These are phyloP conservation scores for Eupithecia tripunctaria DNA, from an alignment of 2,888 invertebrate genomes.

Conservation along the genomic window DNA sequence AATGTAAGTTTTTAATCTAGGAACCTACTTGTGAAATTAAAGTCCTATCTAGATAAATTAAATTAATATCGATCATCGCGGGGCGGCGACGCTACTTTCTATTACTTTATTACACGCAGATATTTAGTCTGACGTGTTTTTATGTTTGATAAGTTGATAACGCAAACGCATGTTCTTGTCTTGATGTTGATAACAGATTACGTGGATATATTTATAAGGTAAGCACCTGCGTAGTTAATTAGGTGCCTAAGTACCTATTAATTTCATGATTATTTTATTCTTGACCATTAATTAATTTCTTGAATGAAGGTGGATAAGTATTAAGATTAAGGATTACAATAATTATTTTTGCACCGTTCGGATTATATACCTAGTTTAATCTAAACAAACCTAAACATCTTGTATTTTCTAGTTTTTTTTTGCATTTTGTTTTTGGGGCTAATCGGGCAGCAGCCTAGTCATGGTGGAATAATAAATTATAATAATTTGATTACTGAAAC, in stretches of 20 bases:
- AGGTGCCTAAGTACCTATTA: too few species aligned
- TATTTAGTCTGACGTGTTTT: conserved; percentile 6
- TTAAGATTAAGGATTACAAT: too few species aligned
- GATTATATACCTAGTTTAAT: too few species aligned
- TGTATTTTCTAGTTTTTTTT: too few species aligned
- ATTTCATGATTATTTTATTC: too few species aligned
- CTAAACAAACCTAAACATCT: too few species aligned
- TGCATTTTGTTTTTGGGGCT: too few species aligned
- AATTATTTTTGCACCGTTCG: too few species aligned
- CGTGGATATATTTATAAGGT: background rate
- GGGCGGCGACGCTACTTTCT: background rate
- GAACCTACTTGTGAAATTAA: background rate
- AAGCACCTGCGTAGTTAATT: background rate
- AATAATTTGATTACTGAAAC: background rate
- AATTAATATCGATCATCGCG: conserved; percentile 14
- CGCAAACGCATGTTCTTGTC: conserved; percentile 9
- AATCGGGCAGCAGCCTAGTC: too few species aligned
- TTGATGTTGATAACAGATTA: conserved; percentile 19
- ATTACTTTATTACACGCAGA: background rate
- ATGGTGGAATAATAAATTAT: too few species aligned
- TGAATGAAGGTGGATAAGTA: too few species aligned
- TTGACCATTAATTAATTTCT: too few species aligned
- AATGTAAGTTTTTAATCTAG: background rate
- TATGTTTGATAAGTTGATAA: conserved; percentile 20
- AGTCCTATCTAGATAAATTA: conserved; percentile 1